These are phyloP conservation scores for Micoletzkya japonica DNA, from an alignment of 2,888 invertebrate genomes.

Conservation along the genomic window DNA sequence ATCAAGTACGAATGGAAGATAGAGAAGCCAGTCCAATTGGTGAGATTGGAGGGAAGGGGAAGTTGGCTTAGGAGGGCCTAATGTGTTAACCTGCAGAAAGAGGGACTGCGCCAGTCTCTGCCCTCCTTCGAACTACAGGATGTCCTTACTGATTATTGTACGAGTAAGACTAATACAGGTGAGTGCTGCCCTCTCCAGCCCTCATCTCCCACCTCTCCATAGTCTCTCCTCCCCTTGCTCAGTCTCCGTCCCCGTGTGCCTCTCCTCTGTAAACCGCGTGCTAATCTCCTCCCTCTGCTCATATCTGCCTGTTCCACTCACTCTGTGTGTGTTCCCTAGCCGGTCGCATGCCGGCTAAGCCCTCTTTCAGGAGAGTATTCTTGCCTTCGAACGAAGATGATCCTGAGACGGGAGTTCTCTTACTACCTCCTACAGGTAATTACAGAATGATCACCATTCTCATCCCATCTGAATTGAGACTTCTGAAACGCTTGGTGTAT, in stretches of 20 bases:
- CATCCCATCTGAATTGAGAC: not conserved
- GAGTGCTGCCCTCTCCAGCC: not conserved
- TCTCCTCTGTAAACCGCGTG: constrained; percentile 12
- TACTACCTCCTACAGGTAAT: constrained; percentile 68
- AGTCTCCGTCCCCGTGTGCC: not conserved
- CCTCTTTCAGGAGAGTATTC: constrained; percentile 53
- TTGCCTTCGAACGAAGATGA: constrained; percentile 57
- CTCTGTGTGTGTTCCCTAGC: not conserved
- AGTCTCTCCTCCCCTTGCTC: constrained; percentile 7
- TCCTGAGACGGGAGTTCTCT: constrained; percentile 79
- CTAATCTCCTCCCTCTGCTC: not conserved
- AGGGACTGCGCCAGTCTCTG: constrained; percentile 70
- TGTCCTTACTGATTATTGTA: constrained; percentile 91
- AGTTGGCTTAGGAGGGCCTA: not conserved
- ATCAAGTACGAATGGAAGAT: constrained; percentile 90
- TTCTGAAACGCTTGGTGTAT: not conserved
- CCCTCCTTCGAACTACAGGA: constrained; percentile 92
- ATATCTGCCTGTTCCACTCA: not conserved
- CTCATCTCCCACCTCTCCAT: not conserved
- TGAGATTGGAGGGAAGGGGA: constrained; percentile 33
- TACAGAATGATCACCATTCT: not conserved
- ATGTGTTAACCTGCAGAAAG: constrained; percentile 71
- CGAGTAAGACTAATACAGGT: constrained; percentile 96
- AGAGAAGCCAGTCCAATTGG: constrained; percentile 85
- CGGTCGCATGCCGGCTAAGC: not conserved